Evolutionary conservation across 2,797 vertebrate genomes (phyloP), one percentile per base, ranked within the genome.

Genomic region (Poecilia gillii): DNA sequence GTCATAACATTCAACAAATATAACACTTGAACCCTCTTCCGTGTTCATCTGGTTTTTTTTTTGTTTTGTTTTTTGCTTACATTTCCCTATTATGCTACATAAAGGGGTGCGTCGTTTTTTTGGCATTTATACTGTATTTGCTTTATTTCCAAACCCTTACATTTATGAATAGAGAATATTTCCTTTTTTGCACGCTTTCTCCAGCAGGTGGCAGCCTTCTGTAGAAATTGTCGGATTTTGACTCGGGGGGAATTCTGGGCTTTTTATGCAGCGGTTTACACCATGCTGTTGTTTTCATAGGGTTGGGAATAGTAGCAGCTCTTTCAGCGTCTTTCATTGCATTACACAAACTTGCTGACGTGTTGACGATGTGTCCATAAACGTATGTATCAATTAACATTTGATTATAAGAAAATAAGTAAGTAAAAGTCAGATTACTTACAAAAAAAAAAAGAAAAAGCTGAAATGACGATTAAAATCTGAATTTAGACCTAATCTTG

Each of bases 201-300:
- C 87, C 91, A 81, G 77, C 47, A 92, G 91, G 79, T 85, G 89
- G 90, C 84, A 78, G 71, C 47, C 4, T 51, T 2, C 8, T 78
- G 46, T 55, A 39, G 6, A 0, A 4, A 4, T 9, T 85, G 16
- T 28, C 41, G 33, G 11, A 36, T 55, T 47, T 20, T 9, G 23
- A 39, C 39, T 68, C 23, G 9, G 39, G 53, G 49, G 4, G 31
- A 74, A 72, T 59, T 46, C 9, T 4, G 25, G 73, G 6, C 28
- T 12, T 75, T 75, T 41, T 13, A 7, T 66, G 13, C 20, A 14
- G 0, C 31, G 55, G 6, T 72, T 0, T 36, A 11, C 20, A 14
- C 72, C 70, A 72, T 59, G 77, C 59, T 59, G 41, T 28, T 12
- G 13, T 11, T 57, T 57, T 13, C 73, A 23, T 9, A 39, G 0